Base-by-base conservation (phyloP, 2,797 vertebrate species). In the Microhierax caerulescens region DNA sequence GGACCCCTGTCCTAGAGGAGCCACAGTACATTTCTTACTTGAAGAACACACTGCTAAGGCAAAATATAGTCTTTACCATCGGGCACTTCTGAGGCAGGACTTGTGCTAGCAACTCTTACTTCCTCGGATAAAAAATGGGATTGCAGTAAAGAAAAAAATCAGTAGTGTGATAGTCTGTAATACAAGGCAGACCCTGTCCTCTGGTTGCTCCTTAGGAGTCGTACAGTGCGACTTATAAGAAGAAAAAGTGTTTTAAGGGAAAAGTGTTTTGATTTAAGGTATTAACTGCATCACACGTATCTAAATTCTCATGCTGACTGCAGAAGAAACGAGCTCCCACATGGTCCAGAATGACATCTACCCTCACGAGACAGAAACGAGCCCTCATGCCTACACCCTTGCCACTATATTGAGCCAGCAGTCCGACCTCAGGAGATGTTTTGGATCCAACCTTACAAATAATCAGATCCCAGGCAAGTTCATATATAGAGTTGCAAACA, bases 151-250 rank as follows among this genome's bases (percentile, higher is more conserved):
- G 23, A 18, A 45, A 68, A 37, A 6, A 21, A 41, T 2, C 27
- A 4, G 30, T 8, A 36, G 16, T 50, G 47, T 0, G 0, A 43
- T 1, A 36, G 36, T 10, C 50, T 68, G 13, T 2, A 25, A 6
- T 20, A 2, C 1, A 41, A 28, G 32, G 10, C 57, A 53, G 79
- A 51, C 4, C 6, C 28, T 34, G 9, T 7, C 24, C 67, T 13
- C 37, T 25, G 24, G 13, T 7, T 19, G 24, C 25, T 43, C 37
- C 25, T 48, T 20, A 45, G 48, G 63, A 50, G 7, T 8, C 30
- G 11, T 32, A 18, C 14, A 10, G 23, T 15, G 13, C 34, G 9
- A 9, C 7, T 7, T 2, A 23, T 2, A 14, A 51, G 37, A 25
- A n/a, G 32, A 43, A 54, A 20, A 20, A 34, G 37, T 47, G n/a